Conservation (phyloP, 2,888 invertebrate genomes). For the Pandemis cinnamomeana region DNA sequence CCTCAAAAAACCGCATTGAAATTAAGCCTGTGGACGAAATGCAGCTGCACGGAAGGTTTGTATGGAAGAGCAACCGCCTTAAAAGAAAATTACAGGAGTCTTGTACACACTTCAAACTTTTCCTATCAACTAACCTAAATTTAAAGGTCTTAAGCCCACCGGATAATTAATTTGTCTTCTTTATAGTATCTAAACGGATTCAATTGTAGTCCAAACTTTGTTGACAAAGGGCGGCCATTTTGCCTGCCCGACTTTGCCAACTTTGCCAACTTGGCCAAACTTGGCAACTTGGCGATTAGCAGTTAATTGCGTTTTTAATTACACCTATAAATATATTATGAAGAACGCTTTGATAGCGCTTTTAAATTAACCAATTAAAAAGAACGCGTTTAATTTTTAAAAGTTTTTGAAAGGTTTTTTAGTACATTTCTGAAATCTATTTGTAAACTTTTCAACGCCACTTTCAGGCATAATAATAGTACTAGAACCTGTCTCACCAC, state of each 20-base stretch:
- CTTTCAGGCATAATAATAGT: too few species aligned
- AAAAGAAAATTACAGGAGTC: too few species aligned
- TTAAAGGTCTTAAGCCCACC: background rate
- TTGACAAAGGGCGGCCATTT: constrained; percentile 30
- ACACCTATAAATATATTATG: constrained; percentile 31
- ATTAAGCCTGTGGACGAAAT: too few species aligned
- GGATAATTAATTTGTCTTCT: constrained; percentile 41
- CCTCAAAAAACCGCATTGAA: too few species aligned
- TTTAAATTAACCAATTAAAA: constrained; percentile 21
- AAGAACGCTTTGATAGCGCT: constrained; percentile 1
- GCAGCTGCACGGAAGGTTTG: too few species aligned
- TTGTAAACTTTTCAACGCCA: too few species aligned
- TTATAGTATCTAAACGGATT: constrained; percentile 27
- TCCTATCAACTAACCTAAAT: background rate
- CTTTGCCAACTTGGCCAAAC: constrained; percentile 23
- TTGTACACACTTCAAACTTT: background rate
- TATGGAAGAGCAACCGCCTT: too few species aligned
- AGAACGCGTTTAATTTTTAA: constrained; percentile 2
- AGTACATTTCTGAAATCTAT: background rate
- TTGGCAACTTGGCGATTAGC: constrained; percentile 31
- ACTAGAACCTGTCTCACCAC: too few species aligned
- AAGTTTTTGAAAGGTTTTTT: constrained; percentile 1
- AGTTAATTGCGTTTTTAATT: constrained; percentile 37
- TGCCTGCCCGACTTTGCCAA: background rate
- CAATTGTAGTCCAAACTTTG: constrained; percentile 38